Evolutionary conservation across 2,888 invertebrate genomes (phyloP).

Genomic region (Meganola albula): DNA sequence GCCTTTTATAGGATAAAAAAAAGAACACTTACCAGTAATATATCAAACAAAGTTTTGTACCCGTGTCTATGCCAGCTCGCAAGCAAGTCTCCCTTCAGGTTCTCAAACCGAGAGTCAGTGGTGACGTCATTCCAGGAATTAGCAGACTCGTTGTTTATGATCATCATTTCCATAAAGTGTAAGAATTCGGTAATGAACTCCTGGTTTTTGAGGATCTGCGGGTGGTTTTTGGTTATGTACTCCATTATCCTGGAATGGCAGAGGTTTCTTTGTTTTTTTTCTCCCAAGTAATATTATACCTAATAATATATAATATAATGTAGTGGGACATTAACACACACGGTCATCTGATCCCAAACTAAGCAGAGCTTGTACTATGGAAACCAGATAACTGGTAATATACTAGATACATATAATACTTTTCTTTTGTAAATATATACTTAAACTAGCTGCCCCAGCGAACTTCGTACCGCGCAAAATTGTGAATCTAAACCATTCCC

Average conservation of each 20-base stretch:
- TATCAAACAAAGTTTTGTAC: constrained; percentile 47
- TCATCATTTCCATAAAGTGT: constrained; percentile 36
- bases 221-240: constrained; percentile 34
- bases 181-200: constrained; percentile 40
- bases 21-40: constrained; percentile 34
- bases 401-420: too few species aligned
- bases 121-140: constrained; percentile 51
- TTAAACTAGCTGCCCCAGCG: too few species aligned
- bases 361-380: too few species aligned
- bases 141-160: constrained; percentile 42
- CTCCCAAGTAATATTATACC: too few species aligned
- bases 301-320: too few species aligned
- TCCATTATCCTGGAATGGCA: constrained; percentile 38
- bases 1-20: too few species aligned
- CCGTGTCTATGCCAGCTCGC: constrained; percentile 48
- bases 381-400: too few species aligned
- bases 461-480: too few species aligned
- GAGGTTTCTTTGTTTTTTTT: neutral
- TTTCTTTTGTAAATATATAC: too few species aligned
- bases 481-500: too few species aligned
- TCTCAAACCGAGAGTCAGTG: constrained; percentile 31
- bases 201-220: constrained; percentile 31
- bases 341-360: too few species aligned
- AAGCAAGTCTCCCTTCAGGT: constrained; percentile 40
- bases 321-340: too few species aligned